Evolutionary conservation across 1,140 invertebrate genomes (phyloP).

Genomic region (Megathymus violae): DNA sequence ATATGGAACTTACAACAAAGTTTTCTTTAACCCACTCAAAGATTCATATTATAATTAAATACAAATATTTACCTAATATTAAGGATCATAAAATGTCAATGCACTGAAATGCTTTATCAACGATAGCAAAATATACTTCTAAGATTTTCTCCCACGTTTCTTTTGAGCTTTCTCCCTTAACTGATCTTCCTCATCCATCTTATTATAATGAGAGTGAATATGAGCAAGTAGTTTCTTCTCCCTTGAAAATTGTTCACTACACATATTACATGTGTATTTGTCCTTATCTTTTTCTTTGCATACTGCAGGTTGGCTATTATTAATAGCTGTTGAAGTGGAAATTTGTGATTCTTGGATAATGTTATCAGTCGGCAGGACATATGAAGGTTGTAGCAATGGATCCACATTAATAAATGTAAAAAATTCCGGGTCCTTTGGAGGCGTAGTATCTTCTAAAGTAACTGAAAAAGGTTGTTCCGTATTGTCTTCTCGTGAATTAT

Average conservation of each 20-base stretch:
- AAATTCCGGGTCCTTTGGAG: slow-evolving; percentile 56
- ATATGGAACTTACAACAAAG: too few species aligned
- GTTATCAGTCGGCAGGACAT: slow-evolving; percentile 73
- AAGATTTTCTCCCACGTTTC: slow-evolving; percentile 43
- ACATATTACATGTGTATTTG: slow-evolving; percentile 72
- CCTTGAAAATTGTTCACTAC: slow-evolving; percentile 60
- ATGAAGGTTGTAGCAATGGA: slow-evolving; percentile 72
- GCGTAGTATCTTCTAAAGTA: slow-evolving; percentile 58
- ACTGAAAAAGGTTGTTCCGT: slow-evolving; percentile 56
- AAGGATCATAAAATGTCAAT: too few species aligned
- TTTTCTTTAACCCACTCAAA: too few species aligned
- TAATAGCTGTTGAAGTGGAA: slow-evolving; percentile 57
- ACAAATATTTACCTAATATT: too few species aligned
- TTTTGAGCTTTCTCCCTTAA: slow-evolving; percentile 44
- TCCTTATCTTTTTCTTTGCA: slow-evolving; percentile 47
- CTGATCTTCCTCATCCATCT: slow-evolving; percentile 68
- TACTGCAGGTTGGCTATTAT: slow-evolving; percentile 36
- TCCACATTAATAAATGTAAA: slow-evolving; percentile 79
- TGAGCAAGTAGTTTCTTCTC: slow-evolving; percentile 73
- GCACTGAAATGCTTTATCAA: too few species aligned
- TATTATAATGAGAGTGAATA: slow-evolving; percentile 68
- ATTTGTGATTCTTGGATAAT: slow-evolving; percentile 79
- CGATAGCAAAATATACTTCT: slow-evolving; percentile 4
- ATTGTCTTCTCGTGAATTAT: slow-evolving; percentile 21
- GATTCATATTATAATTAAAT: too few species aligned